Percentiles rank a stretch among this genome's conserved stretches.
Conservation (phyloP, 2,797 vertebrate genomes). For the Distichodus sexfasciatus region DNA sequence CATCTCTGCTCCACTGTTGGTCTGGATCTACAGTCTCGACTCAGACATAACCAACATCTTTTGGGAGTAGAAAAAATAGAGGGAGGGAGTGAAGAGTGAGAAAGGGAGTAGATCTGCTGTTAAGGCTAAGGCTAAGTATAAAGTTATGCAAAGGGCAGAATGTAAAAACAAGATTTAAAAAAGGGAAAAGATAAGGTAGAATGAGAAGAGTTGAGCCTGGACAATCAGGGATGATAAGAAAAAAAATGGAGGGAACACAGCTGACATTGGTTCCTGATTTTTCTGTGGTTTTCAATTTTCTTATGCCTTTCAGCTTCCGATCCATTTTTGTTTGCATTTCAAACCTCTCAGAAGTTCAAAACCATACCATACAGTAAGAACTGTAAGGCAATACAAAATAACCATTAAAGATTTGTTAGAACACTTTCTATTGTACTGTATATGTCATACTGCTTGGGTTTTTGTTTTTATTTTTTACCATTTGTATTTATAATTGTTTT, state of each 20-base stretch:
- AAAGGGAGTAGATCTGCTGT: slow-evolving; percentile 33
- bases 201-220: slow-evolving; percentile 24
- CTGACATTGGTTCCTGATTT: neutral
- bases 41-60: slow-evolving; percentile 82
- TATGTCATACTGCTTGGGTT: neutral
- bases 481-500: neutral
- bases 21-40: slow-evolving; percentile 82
- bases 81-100: slow-evolving; percentile 2
- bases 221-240: slow-evolving; percentile 52
- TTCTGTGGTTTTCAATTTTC: neutral
- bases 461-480: neutral
- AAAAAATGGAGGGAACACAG: neutral
- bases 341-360: neutral
- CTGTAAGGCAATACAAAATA: neutral
- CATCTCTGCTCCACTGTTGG: slow-evolving; percentile 66
- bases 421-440: slow-evolving; percentile 2
- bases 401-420: neutral
- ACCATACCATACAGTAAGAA: neutral
- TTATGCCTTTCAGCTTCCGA: neutral
- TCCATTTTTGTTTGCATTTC: neutral
- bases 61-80: slow-evolving; percentile 57
- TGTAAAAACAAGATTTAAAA: neutral
- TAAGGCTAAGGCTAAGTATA: neutral
- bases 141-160: neutral
- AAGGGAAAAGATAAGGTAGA: neutral